Evolutionary conservation across 1,140 invertebrate genomes (phyloP).

Genomic region (Prorops nasuta): DNA sequence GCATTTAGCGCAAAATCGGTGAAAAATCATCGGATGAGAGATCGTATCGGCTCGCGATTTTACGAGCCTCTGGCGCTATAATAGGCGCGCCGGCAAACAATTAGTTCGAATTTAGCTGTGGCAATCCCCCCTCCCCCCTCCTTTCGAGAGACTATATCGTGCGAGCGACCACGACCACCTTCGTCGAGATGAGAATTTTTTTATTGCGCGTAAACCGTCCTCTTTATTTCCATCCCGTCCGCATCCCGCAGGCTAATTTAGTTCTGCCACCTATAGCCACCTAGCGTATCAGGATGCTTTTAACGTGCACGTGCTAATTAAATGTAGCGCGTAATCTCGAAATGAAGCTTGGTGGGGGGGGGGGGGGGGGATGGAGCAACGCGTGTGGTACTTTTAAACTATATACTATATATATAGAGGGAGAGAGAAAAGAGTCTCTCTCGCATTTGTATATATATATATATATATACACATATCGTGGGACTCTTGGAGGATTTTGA

Average conservation of each 20-base stretch:
- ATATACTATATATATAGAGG: too few species aligned
- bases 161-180: too few species aligned
- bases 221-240: conserved; percentile 40
- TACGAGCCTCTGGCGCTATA: conserved; percentile 43
- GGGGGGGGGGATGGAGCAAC: too few species aligned
- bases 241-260: background rate
- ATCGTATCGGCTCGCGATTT: conserved; percentile 23
- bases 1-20: too few species aligned
- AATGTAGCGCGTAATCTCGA: too few species aligned
- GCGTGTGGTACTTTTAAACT: too few species aligned
- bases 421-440: background rate
- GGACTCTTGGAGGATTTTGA: too few species aligned
- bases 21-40: too few species aligned
- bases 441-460: too few species aligned
- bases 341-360: too few species aligned
- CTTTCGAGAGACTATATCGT: background rate
- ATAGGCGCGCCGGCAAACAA: conserved; percentile 52
- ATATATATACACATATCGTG: too few species aligned
- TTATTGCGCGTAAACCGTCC: conserved; percentile 52
- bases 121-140: background rate
- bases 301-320: background rate
- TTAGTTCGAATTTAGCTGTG: conserved; percentile 51
- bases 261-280: background rate
- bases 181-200: conserved; percentile 33
- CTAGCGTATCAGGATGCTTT: background rate